Evolutionary conservation across 2,797 vertebrate genomes (phyloP), one percentile per base, ranked within the genome.

Genomic region (Adelosebastes latens): DNA sequence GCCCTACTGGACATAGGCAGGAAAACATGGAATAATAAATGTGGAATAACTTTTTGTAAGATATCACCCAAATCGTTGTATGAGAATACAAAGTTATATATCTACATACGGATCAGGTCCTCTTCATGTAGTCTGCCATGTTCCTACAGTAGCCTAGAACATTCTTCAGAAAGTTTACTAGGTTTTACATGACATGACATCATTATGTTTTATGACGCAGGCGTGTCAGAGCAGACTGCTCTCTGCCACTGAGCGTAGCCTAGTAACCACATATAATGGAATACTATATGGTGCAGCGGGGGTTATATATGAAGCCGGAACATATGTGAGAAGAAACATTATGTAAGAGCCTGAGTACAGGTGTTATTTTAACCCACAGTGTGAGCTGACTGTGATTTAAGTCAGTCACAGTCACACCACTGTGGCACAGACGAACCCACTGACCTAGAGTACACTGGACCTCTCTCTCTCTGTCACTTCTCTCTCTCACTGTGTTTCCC

Each of bases 361-460:
- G 74, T 83, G 82, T 79, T 85, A 76, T 83, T 87, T 90, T 63
- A 80, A 3, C 66, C 61, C 53, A 7, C 63, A 3, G 78, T 67
- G 73, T 31, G 75, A 72, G 70, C 52, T 65, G 14, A 6, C 72
- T 71, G 73, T 36, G 78, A 72, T 73, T 11, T 34, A 56, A 68
- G 79, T 72, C 8, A 31, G 4, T 34, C 39, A 52, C 66, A 69
- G 77, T 89, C 77, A 8, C 80, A 52, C 72, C 53, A 29, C 78
- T 59, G 62, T 61, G 81, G 2, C 1, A 1, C 72, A 12, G 10
- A 11, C 11, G 13, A 77, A 84, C 83, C 82, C 59, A 13, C 66
- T 53, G 73, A 85, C 80, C 80, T 20, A 1, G 64, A 29, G 22
- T 2, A 39, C 68, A 24, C 63, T 76, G 20, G 8, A 3, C 49